A percentile compares a stretch with the other conserved stretches of the same genome.
Evolutionary conservation across 53 echinoderm and acorn worm genomes (phyloP).

Genomic region (Stichopus horrens): DNA sequence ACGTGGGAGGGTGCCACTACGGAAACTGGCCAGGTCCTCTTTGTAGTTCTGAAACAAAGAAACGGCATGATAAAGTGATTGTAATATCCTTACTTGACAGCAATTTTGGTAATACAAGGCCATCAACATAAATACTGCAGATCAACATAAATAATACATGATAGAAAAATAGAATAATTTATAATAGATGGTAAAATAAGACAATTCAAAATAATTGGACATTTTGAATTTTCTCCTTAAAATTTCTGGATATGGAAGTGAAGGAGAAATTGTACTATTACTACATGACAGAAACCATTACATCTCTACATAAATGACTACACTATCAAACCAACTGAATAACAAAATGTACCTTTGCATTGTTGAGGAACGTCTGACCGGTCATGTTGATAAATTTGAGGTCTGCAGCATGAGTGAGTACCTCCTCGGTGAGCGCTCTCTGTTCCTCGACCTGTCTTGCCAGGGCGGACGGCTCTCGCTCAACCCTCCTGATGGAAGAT

Average conservation of each 20-base stretch:
- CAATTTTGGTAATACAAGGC: too few species aligned
- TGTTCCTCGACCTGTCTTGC: slow-evolving; percentile 73
- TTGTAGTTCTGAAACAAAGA: slow-evolving; percentile 72
- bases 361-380: slow-evolving; percentile 89
- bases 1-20: slow-evolving; percentile 76
- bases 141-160: too few species aligned
- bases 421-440: slow-evolving; percentile 87
- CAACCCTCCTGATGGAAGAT: slow-evolving; percentile 71
- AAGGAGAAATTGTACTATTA: too few species aligned
- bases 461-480: slow-evolving; percentile 68
- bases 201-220: too few species aligned
- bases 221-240: too few species aligned
- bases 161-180: too few species aligned
- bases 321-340: neutral
- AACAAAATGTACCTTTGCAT: slow-evolving; percentile 69
- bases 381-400: slow-evolving; percentile 99
- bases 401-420: slow-evolving; percentile 90
- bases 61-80: neutral
- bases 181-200: too few species aligned
- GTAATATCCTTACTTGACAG: too few species aligned
- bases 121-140: too few species aligned
- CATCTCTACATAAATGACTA: neutral
- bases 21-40: slow-evolving; percentile 81
- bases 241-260: too few species aligned
- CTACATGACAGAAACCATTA: neutral